Evolutionary conservation across 2,888 invertebrate genomes (phyloP), one percentile per base, ranked within the genome.

Genomic region (Julus scandinavius): DNA sequence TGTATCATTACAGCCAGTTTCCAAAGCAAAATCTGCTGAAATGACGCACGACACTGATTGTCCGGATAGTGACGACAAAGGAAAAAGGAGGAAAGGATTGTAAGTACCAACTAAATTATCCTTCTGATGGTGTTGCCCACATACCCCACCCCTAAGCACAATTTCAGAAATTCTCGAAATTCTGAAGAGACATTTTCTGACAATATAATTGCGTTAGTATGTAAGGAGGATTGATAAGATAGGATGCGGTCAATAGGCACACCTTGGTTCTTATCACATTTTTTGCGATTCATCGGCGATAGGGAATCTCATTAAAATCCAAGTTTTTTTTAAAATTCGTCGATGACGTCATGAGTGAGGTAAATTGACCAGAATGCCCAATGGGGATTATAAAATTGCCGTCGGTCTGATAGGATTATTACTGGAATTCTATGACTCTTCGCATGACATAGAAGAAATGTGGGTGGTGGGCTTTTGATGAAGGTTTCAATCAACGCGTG

Each of bases 1-100:
- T 88, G 40, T 88, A 83, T n/a, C 72, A 45, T 89, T 45, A 86
- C 84, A 89, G 89, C 89, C 89, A 20, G 89, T 89, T 83, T 87
- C 89, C 29, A 89, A 89, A 85, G 72, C 89, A 29, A 89, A 89
- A 88, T 89, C 89, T 58, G 87, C 89, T 6, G 89, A 89, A 41
- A 88, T 88, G 45, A 87, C 88, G 15, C 88, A 80, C 38, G 89
- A 89, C 72, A 63, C 88, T 11, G 88, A 80, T 50, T 50, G 72
- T 54, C 49, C 86, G 7, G 88, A 87, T 17, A 72, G 84, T 29
- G 89, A 89, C 38, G 88, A 88, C 49, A 88, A 88, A 54, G 88
- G 89, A 54, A 86, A 88, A 80, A 83, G 63, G 49, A 87, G 89
- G 50, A 89, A 89, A 88, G 88, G 89, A 89, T 87, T 89, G 89